Evolutionary conservation across 2,888 invertebrate species (phyloP).

Genomic region (Lamellibrachia satsuma): DNA sequence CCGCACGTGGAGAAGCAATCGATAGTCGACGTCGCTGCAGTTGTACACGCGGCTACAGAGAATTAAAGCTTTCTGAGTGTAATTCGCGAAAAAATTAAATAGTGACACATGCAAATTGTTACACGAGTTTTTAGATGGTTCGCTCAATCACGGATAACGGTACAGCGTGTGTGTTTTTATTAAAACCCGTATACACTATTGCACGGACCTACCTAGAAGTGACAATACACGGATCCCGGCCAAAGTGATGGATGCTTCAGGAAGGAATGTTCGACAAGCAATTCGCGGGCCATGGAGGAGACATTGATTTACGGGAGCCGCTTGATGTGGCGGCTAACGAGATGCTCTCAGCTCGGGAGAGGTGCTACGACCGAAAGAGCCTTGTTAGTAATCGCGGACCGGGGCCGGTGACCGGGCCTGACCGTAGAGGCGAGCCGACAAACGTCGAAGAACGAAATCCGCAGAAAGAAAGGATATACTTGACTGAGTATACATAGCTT

Average conservation of each 20-base stretch:
- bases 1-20: neutral
- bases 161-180: neutral
- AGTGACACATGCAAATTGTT: neutral
- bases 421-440: neutral
- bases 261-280: conserved; percentile 11
- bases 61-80: neutral
- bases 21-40: neutral
- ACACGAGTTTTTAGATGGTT: neutral
- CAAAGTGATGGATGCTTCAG: neutral
- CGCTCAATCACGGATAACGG: neutral
- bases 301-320: neutral
- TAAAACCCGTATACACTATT: neutral
- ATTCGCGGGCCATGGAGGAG: neutral
- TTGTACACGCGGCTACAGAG: neutral
- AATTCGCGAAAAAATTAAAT: neutral
- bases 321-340: neutral
- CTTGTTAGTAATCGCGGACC: neutral
- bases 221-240: neutral
- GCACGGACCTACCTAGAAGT: neutral
- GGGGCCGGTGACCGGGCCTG: neutral
- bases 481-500: no score
- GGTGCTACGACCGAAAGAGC: neutral
- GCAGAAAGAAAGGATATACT: neutral
- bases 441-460: neutral
- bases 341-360: neutral